phyloP scores from a whole-genome alignment of 2,888 invertebrate species.

The Lithophane ornitopus region DNA sequence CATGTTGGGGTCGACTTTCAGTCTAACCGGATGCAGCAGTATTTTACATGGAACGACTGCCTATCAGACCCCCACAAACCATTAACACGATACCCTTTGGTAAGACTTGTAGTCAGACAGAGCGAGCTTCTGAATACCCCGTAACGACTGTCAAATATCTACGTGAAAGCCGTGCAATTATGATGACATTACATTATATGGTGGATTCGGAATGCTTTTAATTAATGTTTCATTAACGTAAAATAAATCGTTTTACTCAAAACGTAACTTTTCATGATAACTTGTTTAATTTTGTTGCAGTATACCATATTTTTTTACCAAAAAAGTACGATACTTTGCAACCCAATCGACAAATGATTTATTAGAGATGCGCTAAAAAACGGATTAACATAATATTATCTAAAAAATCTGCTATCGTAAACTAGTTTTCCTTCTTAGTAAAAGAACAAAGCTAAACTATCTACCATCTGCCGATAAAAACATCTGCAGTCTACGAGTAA shows the following conservation, averaged over 20 bases:
- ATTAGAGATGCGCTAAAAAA: not conserved
- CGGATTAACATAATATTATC: too few relatives aligned
- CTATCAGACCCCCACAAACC: too few relatives aligned
- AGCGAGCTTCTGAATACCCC: not conserved
- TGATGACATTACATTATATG: not conserved
- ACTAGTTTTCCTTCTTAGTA: not conserved
- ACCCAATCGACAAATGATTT: not conserved
- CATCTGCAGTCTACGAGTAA: not conserved
- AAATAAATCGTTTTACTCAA: not conserved
- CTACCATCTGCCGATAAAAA: constrained; percentile 23
- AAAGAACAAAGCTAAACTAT: constrained; percentile 46
- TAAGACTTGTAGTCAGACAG: not conserved
- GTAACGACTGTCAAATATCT: not conserved
- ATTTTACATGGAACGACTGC: too few relatives aligned
- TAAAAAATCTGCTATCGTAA: not conserved
- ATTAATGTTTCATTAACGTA: not conserved
- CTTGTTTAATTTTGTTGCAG: not conserved
- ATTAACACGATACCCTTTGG: not conserved
- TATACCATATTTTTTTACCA: not conserved
- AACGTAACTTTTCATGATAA: not conserved
- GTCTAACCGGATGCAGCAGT: too few relatives aligned
- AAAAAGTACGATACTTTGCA: not conserved
- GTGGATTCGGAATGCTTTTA: not conserved
- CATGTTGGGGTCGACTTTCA: too few relatives aligned
- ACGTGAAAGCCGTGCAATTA: not conserved